A percentile compares a stretch with the other conserved stretches of the same genome.
These are phyloP conservation scores for Lipotes vexillifer DNA, from an alignment of 2,113 vertebrate genomes.

Conservation along the genomic window DNA sequence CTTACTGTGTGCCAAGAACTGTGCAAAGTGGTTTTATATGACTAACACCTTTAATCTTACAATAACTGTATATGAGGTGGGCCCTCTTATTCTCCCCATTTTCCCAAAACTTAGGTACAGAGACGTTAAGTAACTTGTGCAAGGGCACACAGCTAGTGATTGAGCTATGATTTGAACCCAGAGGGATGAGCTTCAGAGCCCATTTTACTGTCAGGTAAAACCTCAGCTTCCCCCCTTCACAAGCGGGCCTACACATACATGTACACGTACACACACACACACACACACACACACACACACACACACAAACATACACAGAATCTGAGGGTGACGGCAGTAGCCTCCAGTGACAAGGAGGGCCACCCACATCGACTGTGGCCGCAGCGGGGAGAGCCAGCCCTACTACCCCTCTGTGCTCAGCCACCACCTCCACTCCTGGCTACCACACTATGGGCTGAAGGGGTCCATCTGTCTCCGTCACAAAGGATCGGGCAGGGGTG, in stretches of 20 bases:
- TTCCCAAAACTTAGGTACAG: not conserved
- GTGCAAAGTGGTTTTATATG: not conserved
- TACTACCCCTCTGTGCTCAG: accelerated
- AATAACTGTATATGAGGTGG: not conserved
- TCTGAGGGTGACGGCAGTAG: not conserved
- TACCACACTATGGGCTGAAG: not conserved
- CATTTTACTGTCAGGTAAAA: not conserved
- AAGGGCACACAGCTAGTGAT: not conserved
- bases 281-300: not conserved
- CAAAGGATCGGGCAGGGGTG: slow-evolving; percentile 2
- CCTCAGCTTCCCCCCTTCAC: not conserved
- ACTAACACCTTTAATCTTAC: not conserved
- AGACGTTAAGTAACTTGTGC: not conserved
- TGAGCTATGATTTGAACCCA: not conserved
- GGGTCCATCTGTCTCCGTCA: slow-evolving; percentile 4
- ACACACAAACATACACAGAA: not conserved
- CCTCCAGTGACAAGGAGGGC: not conserved
- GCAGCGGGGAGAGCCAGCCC: not conserved
- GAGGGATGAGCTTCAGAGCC: not conserved
- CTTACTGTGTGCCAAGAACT: not conserved
- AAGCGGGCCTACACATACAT: not conserved
- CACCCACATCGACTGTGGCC: accelerated
- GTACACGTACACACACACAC: too few species aligned
- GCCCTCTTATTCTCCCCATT: not conserved
- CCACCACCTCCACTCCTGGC: not conserved